These are phyloP conservation scores for Epinotia ramella DNA, from an alignment of 2,888 invertebrate species.

Conservation along the genomic window DNA sequence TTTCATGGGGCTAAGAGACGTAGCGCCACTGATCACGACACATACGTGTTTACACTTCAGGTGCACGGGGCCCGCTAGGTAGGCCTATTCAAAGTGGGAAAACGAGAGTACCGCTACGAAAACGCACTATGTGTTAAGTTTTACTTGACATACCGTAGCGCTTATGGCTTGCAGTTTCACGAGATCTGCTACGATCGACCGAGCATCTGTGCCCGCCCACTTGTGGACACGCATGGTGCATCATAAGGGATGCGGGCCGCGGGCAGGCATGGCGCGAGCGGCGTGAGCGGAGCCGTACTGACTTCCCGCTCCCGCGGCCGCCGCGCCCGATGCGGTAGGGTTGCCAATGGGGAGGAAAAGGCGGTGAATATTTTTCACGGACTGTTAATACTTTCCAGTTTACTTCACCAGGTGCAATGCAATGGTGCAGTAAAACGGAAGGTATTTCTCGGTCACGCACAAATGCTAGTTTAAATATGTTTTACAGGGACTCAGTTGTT, in stretches of 20 bases:
- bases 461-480: too few relatives aligned
- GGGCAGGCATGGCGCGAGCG: slow-evolving; percentile 53
- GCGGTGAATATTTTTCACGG: background rate
- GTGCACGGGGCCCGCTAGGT: background rate
- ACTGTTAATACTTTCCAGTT: background rate
- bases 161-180: background rate
- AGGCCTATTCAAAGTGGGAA: background rate
- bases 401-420: too few relatives aligned
- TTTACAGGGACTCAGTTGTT: too few relatives aligned
- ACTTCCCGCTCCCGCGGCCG: slow-evolving; percentile 60
- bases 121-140: background rate
- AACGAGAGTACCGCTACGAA: background rate
- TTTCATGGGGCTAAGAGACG: background rate
- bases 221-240: slow-evolving; percentile 80
- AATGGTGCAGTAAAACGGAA: too few relatives aligned
- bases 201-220: slow-evolving; percentile 83
- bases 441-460: too few relatives aligned
- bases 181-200: slow-evolving; percentile 53
- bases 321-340: slow-evolving; percentile 45
- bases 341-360: slow-evolving; percentile 13
- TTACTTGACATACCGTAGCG: slow-evolving; percentile 1
- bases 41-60: background rate
- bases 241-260: slow-evolving; percentile 81
- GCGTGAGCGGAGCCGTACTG: slow-evolving; percentile 66
- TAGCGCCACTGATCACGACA: background rate